phyloP scores from a whole-genome alignment of 2,888 invertebrate genomes.

The Euzetes globulus region DNA sequence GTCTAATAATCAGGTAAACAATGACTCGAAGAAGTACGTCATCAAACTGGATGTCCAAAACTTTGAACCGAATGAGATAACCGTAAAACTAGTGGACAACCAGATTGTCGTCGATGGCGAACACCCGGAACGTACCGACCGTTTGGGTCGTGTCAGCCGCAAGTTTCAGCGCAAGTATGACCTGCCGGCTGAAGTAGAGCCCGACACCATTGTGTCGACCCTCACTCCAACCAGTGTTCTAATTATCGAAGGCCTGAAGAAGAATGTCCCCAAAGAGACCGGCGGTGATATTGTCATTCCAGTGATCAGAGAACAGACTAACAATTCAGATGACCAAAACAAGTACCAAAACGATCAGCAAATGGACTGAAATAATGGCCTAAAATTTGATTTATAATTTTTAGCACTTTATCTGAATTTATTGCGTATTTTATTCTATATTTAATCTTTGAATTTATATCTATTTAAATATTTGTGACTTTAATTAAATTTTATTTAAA shows the following conservation, averaged over 20 bases:
- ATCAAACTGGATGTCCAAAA: neutral
- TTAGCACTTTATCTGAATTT: too few species aligned
- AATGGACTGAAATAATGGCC: neutral
- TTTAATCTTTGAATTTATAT: too few species aligned
- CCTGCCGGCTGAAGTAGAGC: neutral
- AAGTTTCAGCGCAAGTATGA: neutral
- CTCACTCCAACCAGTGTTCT: neutral
- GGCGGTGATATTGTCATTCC: neutral
- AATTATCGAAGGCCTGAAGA: neutral
- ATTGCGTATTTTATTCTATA: too few species aligned
- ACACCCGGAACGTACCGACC: neutral
- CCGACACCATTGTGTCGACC: neutral
- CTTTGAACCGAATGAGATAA: neutral
- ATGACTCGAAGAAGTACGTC: neutral
- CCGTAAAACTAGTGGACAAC: neutral
- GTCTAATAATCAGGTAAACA: neutral
- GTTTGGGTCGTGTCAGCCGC: neutral
- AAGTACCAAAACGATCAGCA: neutral
- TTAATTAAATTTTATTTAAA: too few species aligned
- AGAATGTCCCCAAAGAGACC: neutral
- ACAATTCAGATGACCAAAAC: neutral
- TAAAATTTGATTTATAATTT: too few species aligned
- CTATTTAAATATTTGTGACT: too few species aligned
- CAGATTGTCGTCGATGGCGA: neutral
- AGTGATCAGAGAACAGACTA: neutral